phyloP scores from a whole-genome alignment of 2,113 vertebrate species.

The Vireo altiloquus region DNA sequence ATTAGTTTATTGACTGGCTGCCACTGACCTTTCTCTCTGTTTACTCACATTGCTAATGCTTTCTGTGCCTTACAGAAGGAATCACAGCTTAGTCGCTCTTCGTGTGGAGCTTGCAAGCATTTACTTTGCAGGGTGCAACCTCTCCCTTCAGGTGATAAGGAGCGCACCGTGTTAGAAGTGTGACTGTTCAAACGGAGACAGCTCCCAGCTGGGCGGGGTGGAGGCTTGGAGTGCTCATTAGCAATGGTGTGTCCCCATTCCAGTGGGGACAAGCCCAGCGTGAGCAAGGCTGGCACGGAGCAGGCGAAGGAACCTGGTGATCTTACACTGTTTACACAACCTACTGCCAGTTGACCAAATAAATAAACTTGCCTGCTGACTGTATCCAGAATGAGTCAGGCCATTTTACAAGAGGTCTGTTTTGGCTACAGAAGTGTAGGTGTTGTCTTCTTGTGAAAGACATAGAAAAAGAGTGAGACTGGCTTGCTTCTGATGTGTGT shows the following conservation, averaged over 20 bases:
- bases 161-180: neutral
- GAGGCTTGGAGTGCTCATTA: neutral
- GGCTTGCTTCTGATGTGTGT: neutral
- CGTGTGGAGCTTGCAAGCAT: neutral
- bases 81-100: neutral
- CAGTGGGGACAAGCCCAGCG: accelerated
- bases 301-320: neutral
- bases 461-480: neutral
- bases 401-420: neutral
- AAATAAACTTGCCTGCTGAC: neutral
- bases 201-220: neutral
- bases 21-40: neutral
- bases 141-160: neutral
- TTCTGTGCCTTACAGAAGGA: neutral
- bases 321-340: neutral
- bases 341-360: neutral
- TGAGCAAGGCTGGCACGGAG: neutral
- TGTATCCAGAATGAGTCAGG: neutral
- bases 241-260: accelerated
- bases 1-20: neutral
- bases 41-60: neutral
- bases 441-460: neutral
- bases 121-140: neutral
- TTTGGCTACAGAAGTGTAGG: neutral
- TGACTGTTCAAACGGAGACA: accelerated